Percentiles rank a stretch among this genome's conserved stretches.
Conservation (phyloP, 2,113 vertebrate genomes). For the Emydura subglobosa region DNA sequence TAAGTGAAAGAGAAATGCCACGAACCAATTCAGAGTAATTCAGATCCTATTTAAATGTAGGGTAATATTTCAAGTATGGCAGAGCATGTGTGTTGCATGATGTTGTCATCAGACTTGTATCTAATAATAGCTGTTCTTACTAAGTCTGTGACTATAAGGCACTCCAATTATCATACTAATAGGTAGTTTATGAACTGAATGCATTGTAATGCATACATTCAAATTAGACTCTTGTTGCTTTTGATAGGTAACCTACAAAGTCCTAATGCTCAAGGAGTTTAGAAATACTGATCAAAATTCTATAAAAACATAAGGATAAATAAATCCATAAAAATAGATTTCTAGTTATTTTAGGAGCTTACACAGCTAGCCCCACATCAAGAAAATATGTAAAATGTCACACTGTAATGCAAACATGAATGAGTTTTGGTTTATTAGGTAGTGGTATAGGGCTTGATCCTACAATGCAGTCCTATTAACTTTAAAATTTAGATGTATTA, state of each 20-base stretch:
- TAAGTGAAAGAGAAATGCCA: background rate
- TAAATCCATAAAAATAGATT: accelerated
- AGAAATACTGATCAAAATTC: constrained; percentile 1
- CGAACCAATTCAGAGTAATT: background rate
- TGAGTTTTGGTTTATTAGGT: background rate
- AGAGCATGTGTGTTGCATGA: constrained; percentile 8
- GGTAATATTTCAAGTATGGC: background rate
- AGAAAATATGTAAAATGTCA: background rate
- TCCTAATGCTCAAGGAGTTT: background rate
- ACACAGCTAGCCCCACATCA: background rate
- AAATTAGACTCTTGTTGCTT: constrained; percentile 18
- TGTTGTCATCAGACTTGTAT: constrained; percentile 6
- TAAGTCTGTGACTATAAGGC: background rate
- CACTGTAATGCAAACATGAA: background rate
- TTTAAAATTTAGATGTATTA: background rate
- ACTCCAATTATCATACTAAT: constrained; percentile 51
- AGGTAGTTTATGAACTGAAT: constrained; percentile 4
- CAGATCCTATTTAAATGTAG: background rate
- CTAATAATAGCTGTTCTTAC: constrained; percentile 44
- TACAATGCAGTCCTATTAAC: background rate
- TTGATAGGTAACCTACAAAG: constrained; percentile 10
- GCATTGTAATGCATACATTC: constrained; percentile 26
- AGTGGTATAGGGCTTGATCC: accelerated
- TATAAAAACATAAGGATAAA: background rate
- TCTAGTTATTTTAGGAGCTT: background rate